Base-by-base conservation (phyloP, 2,888 invertebrate genomes). In the Drosophila recens region DNA sequence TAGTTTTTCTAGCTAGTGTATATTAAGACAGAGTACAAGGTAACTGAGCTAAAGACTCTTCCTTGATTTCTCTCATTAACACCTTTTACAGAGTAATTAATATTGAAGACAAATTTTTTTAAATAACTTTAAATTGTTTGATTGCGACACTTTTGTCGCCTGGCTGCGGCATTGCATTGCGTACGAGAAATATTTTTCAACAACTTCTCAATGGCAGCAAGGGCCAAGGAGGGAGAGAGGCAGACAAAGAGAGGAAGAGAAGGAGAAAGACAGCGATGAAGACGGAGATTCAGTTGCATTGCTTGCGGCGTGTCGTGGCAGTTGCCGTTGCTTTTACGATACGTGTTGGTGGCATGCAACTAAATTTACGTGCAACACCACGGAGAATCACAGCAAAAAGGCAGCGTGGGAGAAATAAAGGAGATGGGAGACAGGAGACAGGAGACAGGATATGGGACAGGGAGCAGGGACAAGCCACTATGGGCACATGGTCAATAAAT, bases 141-240 rank as follows among this genome's bases (percentile, higher is more conserved):
- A 4, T 33, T 49, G 20, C 9, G 49, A 27, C 46, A 61, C 11
- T 67, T 67, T 59, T 63, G 78, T 63, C 72, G 78, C 62, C 75
- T 77, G 67, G 40, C 6, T 43, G 63, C 51, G 34, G 27, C 38
- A 46, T 57, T 17, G 23, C 46, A n/a, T 49, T 72, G 67, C 63
- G 54, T 59, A 58, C 59, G 52, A 65, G 67, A 74, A 69, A 75
- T 61, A 75, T 42, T 66, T 67, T 80, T 66, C 74, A 63, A 52
- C 67, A 75, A 72, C 62, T 68, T 78, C 59, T 59, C 72, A 71
- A 64, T 75, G 67, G 65, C 68, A 46, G 30, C 49, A 45, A 48
- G 30, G 11, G 40, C 45, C 11, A 30, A 8, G 43, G 11, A 34
- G 15, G n/a, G 10, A 11, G 10, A 36, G 17, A 8, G 38, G n/a